These are phyloP conservation scores for Neoniphon sammara DNA, from an alignment of 2,797 vertebrate genomes.

Conservation along the genomic window DNA sequence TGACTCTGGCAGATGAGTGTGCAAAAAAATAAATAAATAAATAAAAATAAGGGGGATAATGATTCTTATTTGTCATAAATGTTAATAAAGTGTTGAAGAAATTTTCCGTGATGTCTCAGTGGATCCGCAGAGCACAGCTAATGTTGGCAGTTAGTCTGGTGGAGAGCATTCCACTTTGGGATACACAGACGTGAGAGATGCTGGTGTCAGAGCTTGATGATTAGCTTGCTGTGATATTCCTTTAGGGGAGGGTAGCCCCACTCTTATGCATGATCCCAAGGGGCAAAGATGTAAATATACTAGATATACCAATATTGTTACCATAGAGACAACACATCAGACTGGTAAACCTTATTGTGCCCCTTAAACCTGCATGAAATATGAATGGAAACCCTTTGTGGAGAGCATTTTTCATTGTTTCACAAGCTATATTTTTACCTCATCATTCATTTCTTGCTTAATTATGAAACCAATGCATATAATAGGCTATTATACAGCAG, in stretches of 20 bases:
- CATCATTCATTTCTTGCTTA: slow-evolving; percentile 15
- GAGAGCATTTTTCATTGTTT: slow-evolving; percentile 26
- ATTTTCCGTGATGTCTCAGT: slow-evolving; percentile 70
- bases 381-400: slow-evolving; percentile 61
- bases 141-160: slow-evolving; percentile 70
- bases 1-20: slow-evolving; percentile 49
- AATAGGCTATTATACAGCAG: too few relatives aligned
- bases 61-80: slow-evolving; percentile 55
- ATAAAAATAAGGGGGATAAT: slow-evolving; percentile 32
- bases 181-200: slow-evolving; percentile 65
- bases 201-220: slow-evolving; percentile 72
- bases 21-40: slow-evolving; percentile 25
- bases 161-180: slow-evolving; percentile 65
- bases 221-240: slow-evolving; percentile 77
- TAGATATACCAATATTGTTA: slow-evolving; percentile 76
- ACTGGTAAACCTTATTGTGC: slow-evolving; percentile 62
- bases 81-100: slow-evolving; percentile 61
- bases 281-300: slow-evolving; percentile 83
- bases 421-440: not conserved
- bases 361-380: slow-evolving; percentile 64
- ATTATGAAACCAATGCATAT: not conserved
- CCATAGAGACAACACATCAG: slow-evolving; percentile 78
- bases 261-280: slow-evolving; percentile 70
- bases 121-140: slow-evolving; percentile 63
- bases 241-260: slow-evolving; percentile 69